These are phyloP conservation scores for Thermophis baileyi DNA, from an alignment of 2,113 vertebrate species.

Conservation along the genomic window DNA sequence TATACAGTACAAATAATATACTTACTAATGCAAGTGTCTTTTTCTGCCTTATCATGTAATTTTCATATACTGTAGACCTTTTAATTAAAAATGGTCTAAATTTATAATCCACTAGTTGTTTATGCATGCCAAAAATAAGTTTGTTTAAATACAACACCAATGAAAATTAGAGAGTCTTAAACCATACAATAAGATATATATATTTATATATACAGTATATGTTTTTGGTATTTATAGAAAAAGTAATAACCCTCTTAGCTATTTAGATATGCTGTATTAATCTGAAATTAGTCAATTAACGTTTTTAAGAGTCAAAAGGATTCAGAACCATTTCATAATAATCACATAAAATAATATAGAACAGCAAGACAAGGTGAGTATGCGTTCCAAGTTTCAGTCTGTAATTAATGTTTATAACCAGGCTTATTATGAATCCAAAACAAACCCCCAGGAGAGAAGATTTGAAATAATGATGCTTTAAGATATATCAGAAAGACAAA, in stretches of 20 bases:
- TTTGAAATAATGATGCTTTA: slow-evolving; percentile 62
- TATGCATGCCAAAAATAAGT: neutral
- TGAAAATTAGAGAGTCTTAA: slow-evolving; percentile 2
- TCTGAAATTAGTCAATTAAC: slow-evolving; percentile 25
- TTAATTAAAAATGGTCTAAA: neutral
- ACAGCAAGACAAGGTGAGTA: slow-evolving; percentile 50
- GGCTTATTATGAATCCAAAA: slow-evolving; percentile 28
- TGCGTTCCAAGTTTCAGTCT: slow-evolving; percentile 59
- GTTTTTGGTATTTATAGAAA: slow-evolving; percentile 45
- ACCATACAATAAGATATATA: slow-evolving; percentile 43
- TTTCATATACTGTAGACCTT: neutral
- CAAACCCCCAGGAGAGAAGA: slow-evolving; percentile 53
- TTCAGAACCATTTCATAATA: slow-evolving; percentile 60
- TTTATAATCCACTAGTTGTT: slow-evolving; percentile 1
- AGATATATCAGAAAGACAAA: slow-evolving; percentile 42
- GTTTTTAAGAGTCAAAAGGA: slow-evolving; percentile 49
- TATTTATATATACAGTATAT: slow-evolving; percentile 28
- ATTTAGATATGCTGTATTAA: neutral
- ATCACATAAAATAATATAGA: slow-evolving; percentile 19
- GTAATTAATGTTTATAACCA: slow-evolving; percentile 65
- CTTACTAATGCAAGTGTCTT: neutral
- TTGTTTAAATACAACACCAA: slow-evolving; percentile 41
- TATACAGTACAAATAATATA: slow-evolving; percentile 39
- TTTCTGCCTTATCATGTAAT: slow-evolving; percentile 6
- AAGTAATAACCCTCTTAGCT: slow-evolving; percentile 16